Evolutionary conservation across 2,113 vertebrate species (phyloP), one percentile per base, ranked within the genome.

Genomic region (Argyrosomus japonicus): DNA sequence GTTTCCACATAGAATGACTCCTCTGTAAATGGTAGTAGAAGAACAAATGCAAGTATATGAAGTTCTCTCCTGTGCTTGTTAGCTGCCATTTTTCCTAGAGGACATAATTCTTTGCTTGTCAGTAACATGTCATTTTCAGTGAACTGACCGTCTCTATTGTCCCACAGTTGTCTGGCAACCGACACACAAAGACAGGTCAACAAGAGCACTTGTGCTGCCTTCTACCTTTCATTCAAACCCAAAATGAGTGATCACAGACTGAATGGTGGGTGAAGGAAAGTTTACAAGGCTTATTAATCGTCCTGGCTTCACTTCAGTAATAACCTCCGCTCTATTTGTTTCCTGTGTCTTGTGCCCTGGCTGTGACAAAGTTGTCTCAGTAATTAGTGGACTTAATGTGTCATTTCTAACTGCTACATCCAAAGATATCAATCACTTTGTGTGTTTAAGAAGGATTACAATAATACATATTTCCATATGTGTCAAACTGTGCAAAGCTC

Each of bases 41-140:
- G 32, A 36, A 36, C 32, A 36, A 36, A 36, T 40, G 8, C 6
- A 36, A 36, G 32, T 36, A 40, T 40, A 40, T 9, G 8, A 9
- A 40, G 45, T 25, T 0, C 25, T 62, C 25, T 58, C 50, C 61
- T 70, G 53, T 47, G 56, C 56, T 54, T 64, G 58, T 77, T 64
- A 68, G 53, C 57, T 83, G 47, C 68, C 54, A 81, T 63, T 70
- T 76, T 77, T 36, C 10, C 47, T 65, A 29, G 58, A 50, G 11
- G 17, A 56, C 62, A 40, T 73, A 70, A 25, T 87, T 36, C 60
- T 74, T 79, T 54, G 43, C 58, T 43, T 80, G 32, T 84, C 75
- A 77, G 51, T 60, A 68, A 1, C 61, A 8, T 90, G 77, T 75
- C 60, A 36, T 50, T 67, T 23, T 70, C 51, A 60, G 6, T 65